These are phyloP conservation scores for Chiridota heheva DNA, from an alignment of 35 echinoderm and acorn worm genomes.

Conservation along the genomic window DNA sequence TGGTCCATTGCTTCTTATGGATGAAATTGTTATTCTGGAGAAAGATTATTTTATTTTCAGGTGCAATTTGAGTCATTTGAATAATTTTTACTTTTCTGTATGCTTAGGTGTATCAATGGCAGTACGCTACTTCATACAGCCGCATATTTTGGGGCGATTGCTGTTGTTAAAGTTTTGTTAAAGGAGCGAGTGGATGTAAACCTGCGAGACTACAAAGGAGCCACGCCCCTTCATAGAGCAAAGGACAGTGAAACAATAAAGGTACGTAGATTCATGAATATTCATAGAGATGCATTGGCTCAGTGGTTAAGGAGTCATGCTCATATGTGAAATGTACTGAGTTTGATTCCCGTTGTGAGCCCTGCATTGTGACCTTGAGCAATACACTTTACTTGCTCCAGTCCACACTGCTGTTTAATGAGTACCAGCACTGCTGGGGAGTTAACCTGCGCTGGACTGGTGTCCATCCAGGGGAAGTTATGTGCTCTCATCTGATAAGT, in stretches of 20 bases:
- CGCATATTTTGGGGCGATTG: constrained; percentile 83
- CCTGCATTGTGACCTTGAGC: too few species aligned
- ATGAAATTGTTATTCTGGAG: neutral
- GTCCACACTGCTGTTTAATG: too few species aligned
- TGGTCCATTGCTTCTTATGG: neutral
- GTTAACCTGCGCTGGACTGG: too few species aligned
- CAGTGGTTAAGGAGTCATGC: too few species aligned
- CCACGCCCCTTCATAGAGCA: constrained; percentile 81
- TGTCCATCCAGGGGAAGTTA: too few species aligned
- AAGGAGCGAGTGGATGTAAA: constrained; percentile 97
- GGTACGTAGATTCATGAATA: constrained; percentile 19
- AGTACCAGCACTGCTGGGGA: too few species aligned
- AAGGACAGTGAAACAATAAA: constrained; percentile 71
- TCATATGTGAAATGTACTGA: too few species aligned
- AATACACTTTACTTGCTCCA: too few species aligned
- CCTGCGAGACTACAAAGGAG: constrained; percentile 92
- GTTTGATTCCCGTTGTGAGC: too few species aligned
- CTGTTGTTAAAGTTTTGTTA: constrained; percentile 85
- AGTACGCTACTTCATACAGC: constrained; percentile 97
- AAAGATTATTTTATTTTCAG: neutral
- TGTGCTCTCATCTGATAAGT: too few species aligned
- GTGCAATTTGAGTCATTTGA: neutral
- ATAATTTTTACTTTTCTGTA: neutral
- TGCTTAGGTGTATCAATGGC: constrained; percentile 84
- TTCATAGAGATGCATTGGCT: too few species aligned